Base-by-base conservation (phyloP, 2,888 invertebrate species). In the Lasioglossum zephyrum region DNA sequence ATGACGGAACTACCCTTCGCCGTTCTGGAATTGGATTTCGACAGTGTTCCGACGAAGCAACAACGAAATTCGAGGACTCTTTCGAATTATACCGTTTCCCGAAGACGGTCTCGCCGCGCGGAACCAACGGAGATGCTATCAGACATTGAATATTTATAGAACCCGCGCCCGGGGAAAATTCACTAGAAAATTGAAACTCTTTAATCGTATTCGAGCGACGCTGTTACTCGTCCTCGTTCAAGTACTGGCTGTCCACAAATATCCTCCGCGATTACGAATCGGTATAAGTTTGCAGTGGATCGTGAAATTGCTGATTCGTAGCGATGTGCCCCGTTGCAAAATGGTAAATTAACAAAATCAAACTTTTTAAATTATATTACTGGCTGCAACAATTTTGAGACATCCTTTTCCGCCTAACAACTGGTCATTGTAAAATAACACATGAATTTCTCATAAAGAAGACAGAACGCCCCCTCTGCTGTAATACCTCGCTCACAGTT, bases 1-100 rank as follows among this genome's bases (percentile, higher is more conserved):
- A 70, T 63, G 76, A 80, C 81, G 79, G 83, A 77, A 87, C 83
- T 87, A 85, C 73, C 70, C 73, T 60, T 60, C 73, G 47, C 84
- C 73, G 26, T 16, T 26, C 60, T 26, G 80, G 79, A 91, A 91
- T 89, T 91, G 84, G 87, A 91, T 90, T 89, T 76, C 79, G 70
- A 72, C 79, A 72, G 79, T 78, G 86, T 77, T 60, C 63, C 39
- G 18, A 39, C n/a, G 18, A 39, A 39, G 36, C 36, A 41, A 63
- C 36, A 39, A n/a, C 44, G 80, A 80, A 84, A 88, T 83, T 78
- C 77, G 57, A 63, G 47, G 75, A 70, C 78, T 39, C 69, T 69
- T 69, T 69, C 39, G 39, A 22, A 66, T 36, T 36, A 66, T 66
- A 31, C 66, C 36, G 36, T 36, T 39, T 36, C 18, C 69, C 22